Percentiles rank a stretch among this genome's conserved stretches.
Evolutionary conservation across 2,888 invertebrate genomes (phyloP).

Genomic region (Ochlodes sylvanus): DNA sequence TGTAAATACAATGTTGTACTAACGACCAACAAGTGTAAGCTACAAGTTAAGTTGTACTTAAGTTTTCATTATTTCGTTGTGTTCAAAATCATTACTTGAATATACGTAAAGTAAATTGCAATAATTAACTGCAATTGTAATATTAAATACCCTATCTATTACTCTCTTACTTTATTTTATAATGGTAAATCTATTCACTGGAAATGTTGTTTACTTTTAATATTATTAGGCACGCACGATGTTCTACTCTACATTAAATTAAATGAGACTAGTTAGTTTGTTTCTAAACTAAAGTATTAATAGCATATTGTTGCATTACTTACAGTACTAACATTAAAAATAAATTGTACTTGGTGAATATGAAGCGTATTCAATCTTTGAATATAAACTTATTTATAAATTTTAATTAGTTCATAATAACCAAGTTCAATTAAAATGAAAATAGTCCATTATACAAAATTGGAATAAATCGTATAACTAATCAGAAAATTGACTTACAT

Average conservation of each 20-base stretch:
- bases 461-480: slow-evolving; percentile 40
- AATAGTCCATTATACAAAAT: slow-evolving; percentile 34
- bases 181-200: slow-evolving; percentile 40
- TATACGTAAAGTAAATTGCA: slow-evolving; percentile 21
- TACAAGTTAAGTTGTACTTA: slow-evolving; percentile 17
- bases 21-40: neutral
- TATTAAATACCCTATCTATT: slow-evolving; percentile 24
- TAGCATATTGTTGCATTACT: slow-evolving; percentile 55
- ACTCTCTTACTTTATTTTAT: slow-evolving; percentile 37
- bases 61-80: slow-evolving; percentile 27
- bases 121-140: slow-evolving; percentile 16
- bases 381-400: slow-evolving; percentile 50
- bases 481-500: slow-evolving; percentile 7
- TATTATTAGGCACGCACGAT: slow-evolving; percentile 79
- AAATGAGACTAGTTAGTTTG: slow-evolving; percentile 83
- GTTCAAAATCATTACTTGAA: slow-evolving; percentile 5
- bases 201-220: slow-evolving; percentile 28
- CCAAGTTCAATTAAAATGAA: slow-evolving; percentile 47
- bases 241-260: slow-evolving; percentile 77
- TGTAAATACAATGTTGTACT: neutral
- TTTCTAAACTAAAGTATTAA: slow-evolving; percentile 74
- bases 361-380: slow-evolving; percentile 72
- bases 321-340: slow-evolving; percentile 48
- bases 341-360: slow-evolving; percentile 81
- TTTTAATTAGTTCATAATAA: slow-evolving; percentile 42